Percentiles rank a stretch among this genome's conserved stretches.
phyloP scores from a whole-genome alignment of 2,888 invertebrate genomes.

The Agrotis clavis region DNA sequence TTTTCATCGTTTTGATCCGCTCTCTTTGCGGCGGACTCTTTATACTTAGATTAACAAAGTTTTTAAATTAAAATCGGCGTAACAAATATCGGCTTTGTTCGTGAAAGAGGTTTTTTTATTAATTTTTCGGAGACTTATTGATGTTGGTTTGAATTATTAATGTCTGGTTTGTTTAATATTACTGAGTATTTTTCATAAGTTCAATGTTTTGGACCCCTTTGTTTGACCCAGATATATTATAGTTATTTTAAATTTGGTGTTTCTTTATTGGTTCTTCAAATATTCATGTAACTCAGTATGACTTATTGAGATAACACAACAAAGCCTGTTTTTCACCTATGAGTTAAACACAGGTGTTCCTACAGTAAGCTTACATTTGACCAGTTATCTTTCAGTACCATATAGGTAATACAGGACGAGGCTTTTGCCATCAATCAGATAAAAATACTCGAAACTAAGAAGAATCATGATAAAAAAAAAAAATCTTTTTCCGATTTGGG shows the following conservation, averaged over 20 bases:
- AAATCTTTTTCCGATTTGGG: background rate
- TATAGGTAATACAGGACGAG: background rate
- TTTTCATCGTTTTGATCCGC: slow-evolving; percentile 90
- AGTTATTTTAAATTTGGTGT: background rate
- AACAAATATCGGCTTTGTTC: slow-evolving; percentile 82
- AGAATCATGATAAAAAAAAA: background rate
- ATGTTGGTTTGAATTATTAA: slow-evolving; percentile 46
- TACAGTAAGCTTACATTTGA: too few relatives aligned
- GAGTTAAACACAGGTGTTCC: background rate
- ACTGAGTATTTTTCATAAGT: slow-evolving; percentile 18
- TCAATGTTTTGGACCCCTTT: background rate
- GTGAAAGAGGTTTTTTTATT: slow-evolving; percentile 68
- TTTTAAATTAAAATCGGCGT: slow-evolving; percentile 89
- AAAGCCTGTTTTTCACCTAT: background rate
- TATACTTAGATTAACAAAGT: slow-evolving; percentile 91
- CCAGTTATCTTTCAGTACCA: background rate
- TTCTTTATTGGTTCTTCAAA: background rate
- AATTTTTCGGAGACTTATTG: slow-evolving; percentile 64
- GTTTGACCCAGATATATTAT: background rate
- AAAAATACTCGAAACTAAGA: background rate
- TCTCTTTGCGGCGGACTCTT: slow-evolving; percentile 88
- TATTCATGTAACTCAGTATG: too few relatives aligned
- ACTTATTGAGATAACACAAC: background rate
- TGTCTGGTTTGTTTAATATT: slow-evolving; percentile 40
- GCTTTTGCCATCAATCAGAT: background rate